Evolutionary conservation across 2,888 invertebrate species (phyloP).

Genomic region (Nudaria mundana): DNA sequence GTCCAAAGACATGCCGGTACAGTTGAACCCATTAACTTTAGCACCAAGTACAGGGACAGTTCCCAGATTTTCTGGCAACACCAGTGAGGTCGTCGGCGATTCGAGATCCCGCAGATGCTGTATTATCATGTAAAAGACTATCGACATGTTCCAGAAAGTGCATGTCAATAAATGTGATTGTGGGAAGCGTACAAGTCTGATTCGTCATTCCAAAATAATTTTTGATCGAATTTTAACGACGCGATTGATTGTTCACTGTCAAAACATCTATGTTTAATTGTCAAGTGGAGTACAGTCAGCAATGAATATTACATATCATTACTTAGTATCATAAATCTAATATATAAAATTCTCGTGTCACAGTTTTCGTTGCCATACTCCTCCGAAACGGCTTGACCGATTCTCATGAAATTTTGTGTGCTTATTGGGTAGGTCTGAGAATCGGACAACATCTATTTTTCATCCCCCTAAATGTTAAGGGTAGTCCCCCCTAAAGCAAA

Average conservation of each 20-base stretch:
- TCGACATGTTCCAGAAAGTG: conserved; percentile 11
- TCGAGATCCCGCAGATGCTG: conserved; percentile 87
- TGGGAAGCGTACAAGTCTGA: conserved; percentile 60
- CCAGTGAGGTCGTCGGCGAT: conserved; percentile 89
- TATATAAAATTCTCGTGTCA: too few relatives aligned
- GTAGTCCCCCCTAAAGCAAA: too few relatives aligned
- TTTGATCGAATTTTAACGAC: conserved; percentile 24
- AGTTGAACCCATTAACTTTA: conserved; percentile 65
- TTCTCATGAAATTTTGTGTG: too few relatives aligned
- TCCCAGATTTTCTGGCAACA: conserved; percentile 86
- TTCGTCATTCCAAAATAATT: conserved; percentile 62
- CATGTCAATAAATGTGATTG: conserved; percentile 23
- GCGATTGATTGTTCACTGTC: conserved; percentile 21
- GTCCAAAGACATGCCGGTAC: conserved; percentile 68
- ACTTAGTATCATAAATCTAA: too few relatives aligned
- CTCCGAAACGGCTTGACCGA: too few relatives aligned
- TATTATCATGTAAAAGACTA: conserved; percentile 83
- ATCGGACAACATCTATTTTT: too few relatives aligned
- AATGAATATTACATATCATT: not conserved
- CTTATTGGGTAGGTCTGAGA: too few relatives aligned
- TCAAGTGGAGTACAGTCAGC: conserved; percentile 4
- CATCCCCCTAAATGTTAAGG: too few relatives aligned
- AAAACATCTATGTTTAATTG: conserved; percentile 15
- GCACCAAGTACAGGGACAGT: conserved; percentile 67
- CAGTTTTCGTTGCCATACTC: too few relatives aligned